Base-by-base conservation (phyloP, 1,140 invertebrate species). In the Temnothorax curvispinosus region DNA sequence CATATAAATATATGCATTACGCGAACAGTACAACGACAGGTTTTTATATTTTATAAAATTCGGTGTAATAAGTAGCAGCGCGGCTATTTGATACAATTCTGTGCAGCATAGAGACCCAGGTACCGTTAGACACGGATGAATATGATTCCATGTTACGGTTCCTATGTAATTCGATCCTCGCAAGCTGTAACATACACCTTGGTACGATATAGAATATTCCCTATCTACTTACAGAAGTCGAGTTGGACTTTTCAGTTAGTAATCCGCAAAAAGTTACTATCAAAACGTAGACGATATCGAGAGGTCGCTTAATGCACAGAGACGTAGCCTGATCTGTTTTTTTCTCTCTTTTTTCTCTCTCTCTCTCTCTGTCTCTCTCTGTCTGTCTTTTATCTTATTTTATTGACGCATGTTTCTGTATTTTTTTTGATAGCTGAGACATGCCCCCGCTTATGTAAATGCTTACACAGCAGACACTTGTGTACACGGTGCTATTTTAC, bases 1-100 rank as follows among this genome's bases (percentile, higher is more conserved):
- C 44, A 65, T 52, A 72, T 47, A 27, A 27, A 27, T 27, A 77
- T 54, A 54, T 47, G 75, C 76, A 82, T 44, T 76, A 82, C 58
- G 71, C 67, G 62, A 91, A 87, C 87, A 91, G 90, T 91, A 91
- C 90, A 91, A 91, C 90, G 90, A 91, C 89, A 89, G 89, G 82
- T 91, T 90, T 91, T 91, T 89, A 91, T 90, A 88, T 91, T 91
- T 91, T 90, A 81, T 91, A 91, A 91, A 81, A 47, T 85, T 84
- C 62, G 85, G 58, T 87, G 69, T 90, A 87, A 90, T 75, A 82
- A 76, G 69, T 89, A 89, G 85, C 80, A 89, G 85, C 80, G 69
- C 76, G 78, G 88, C 65, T 87, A 54, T 86, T 87, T 86, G 65
- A 91, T 85, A 89, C 47, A 38, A 87, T 90, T 91, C 69, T 85